A percentile compares a stretch with the other conserved stretches of the same genome.
phyloP scores from a whole-genome alignment of 2,888 invertebrate species.

The Poecilus cupreus region DNA sequence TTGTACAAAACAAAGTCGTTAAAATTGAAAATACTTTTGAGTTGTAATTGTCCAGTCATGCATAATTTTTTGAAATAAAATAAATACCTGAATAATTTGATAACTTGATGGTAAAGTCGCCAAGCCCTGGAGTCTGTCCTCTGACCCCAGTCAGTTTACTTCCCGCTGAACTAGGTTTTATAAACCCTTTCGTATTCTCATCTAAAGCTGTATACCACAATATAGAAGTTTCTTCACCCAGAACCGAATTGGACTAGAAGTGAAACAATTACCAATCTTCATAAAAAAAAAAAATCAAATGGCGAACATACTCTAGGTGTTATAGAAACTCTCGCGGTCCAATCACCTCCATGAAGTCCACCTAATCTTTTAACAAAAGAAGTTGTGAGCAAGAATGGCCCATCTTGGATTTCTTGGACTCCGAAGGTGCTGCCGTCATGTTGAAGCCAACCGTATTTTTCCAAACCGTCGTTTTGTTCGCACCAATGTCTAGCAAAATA shows the following conservation, averaged over 20 bases:
- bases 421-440: constrained; percentile 97
- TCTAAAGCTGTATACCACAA: constrained; percentile 91
- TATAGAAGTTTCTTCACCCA: constrained; percentile 78
- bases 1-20: too few relatives aligned
- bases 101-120: constrained; percentile 82
- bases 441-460: constrained; percentile 91
- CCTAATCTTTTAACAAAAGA: constrained; percentile 91
- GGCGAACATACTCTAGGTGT: constrained; percentile 72
- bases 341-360: constrained; percentile 91
- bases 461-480: constrained; percentile 88
- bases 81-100: constrained; percentile 71
- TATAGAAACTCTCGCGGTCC: constrained; percentile 90
- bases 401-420: constrained; percentile 90
- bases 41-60: too few relatives aligned
- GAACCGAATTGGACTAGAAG: constrained; percentile 61
- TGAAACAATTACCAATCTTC: not conserved
- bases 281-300: not conserved
- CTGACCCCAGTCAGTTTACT: constrained; percentile 78
- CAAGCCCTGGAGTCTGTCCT: constrained; percentile 86
- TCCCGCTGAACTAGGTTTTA: constrained; percentile 74
- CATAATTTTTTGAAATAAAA: not conserved
- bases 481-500: constrained; percentile 87
- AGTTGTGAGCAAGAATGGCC: constrained; percentile 84
- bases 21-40: too few relatives aligned
- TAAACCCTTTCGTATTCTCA: constrained; percentile 78